phyloP scores from a whole-genome alignment of 2,888 invertebrate species.

The Perizoma flavofasciatum region DNA sequence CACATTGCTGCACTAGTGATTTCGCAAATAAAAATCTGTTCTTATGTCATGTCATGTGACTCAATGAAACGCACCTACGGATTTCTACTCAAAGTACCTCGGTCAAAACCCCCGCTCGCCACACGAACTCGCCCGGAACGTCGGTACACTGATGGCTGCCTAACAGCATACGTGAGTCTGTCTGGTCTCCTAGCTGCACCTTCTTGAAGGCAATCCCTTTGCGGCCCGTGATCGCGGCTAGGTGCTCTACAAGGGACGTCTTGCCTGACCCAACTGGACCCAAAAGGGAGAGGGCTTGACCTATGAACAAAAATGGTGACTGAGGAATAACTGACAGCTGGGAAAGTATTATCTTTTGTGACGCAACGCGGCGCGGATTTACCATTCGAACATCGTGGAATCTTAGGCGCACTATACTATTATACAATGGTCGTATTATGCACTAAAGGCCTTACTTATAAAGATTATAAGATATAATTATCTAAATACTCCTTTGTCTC shows the following conservation, averaged over 20 bases:
- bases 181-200: slow-evolving; percentile 98
- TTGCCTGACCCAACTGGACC: slow-evolving; percentile 98
- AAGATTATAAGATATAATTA: too few species aligned
- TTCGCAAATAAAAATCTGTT: too few species aligned
- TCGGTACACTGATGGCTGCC: slow-evolving; percentile 98
- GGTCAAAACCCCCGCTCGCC: slow-evolving; percentile 97
- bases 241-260: slow-evolving; percentile 93
- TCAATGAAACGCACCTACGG: too few species aligned
- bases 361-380: too few species aligned
- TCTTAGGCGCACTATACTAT: too few species aligned
- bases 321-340: neutral
- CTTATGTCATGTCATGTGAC: too few species aligned
- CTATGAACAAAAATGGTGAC: slow-evolving; percentile 44
- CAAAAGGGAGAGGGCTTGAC: slow-evolving; percentile 88
- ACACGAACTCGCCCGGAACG: slow-evolving; percentile 98
- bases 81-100: slow-evolving; percentile 70
- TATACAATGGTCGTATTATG: too few species aligned
- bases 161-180: slow-evolving; percentile 96
- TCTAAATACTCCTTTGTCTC: too few species aligned
- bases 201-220: slow-evolving; percentile 84
- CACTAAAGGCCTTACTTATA: too few species aligned
- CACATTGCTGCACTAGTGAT: too few species aligned
- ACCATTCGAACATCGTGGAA: too few species aligned
- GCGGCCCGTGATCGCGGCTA: slow-evolving; percentile 91
- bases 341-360: too few species aligned